Conservation (phyloP, 2,888 invertebrate genomes). For the Glaucopsyche alexis region DNA sequence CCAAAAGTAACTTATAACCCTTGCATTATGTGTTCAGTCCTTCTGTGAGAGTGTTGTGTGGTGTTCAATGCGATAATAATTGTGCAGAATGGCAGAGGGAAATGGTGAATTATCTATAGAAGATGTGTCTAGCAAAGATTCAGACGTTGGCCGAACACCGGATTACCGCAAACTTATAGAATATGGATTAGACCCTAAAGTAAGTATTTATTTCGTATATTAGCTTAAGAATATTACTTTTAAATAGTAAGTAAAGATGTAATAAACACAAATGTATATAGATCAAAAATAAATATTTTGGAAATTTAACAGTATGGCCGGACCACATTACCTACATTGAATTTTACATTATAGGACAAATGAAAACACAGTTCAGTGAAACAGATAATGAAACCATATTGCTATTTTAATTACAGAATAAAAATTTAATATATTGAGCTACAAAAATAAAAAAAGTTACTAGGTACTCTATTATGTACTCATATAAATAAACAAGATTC, state of each 20-base stretch:
- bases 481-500: slow-evolving; percentile 9
- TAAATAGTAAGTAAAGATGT: not conserved
- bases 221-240: not conserved
- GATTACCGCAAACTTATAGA: slow-evolving; percentile 97
- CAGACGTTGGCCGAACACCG: slow-evolving; percentile 87
- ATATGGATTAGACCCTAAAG: slow-evolving; percentile 97
- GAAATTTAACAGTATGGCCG: not conserved
- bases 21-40: slow-evolving; percentile 40
- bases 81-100: slow-evolving; percentile 91
- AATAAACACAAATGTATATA: not conserved
- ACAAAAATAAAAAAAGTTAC: not conserved
- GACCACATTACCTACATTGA: not conserved
- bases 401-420: not conserved
- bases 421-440: not conserved
- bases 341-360: not conserved
- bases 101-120: slow-evolving; percentile 91
- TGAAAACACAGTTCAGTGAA: not conserved
- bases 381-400: not conserved
- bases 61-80: slow-evolving; percentile 63
- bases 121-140: slow-evolving; percentile 84
- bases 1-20: slow-evolving; percentile 46
- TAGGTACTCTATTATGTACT: not conserved
- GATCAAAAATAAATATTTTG: not conserved
- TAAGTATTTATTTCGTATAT: slow-evolving; percentile 52
- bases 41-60: slow-evolving; percentile 62